Evolutionary conservation across 2,888 invertebrate species (phyloP), one percentile per base, ranked within the genome.

Genomic region (Drosophila rellima): DNA sequence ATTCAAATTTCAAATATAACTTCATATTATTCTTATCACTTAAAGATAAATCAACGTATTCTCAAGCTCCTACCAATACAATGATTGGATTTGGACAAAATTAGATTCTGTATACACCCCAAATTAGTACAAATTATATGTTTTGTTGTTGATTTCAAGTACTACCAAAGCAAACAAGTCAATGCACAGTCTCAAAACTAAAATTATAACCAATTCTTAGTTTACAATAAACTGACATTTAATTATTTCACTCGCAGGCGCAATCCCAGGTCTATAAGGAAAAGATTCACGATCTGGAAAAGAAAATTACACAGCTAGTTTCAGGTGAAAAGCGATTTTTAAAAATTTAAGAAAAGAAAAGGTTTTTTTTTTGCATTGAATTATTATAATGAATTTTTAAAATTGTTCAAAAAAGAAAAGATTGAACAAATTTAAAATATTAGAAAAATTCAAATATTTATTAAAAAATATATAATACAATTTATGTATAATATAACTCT

Each of bases 251-350:
- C 40, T n/a, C 26, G 17, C 74, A 92, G 92, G 91, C 90, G 6
- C 92, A 92, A 74, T 90, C 91, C 3, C 91, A 92, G 74, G 91
- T 91, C 8, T 92, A 92, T 70, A 91, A 89, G 73, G 92, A 92
- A 69, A 92, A 90, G 77, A 92, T 92, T 20, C 77, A 88, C 33
- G 90, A 89, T 67, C 76, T 92, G 68, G 92, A 92, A 65, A 81
- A 90, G 60, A 90, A 89, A 74, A 77, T 92, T 17, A 80, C 75
- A 1, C 70, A 84, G 15, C 66, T 91, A 20, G 77, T 84, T 2
- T 83, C 84, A 66, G 90, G 91, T 91, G 3, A 55, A 26, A 26
- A 26, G 6, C 7, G 7, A 26, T 2, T 26, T 0, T 7, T 7
- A 26, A 0, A 26, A 26, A 26, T 7, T 26, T 26, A 26, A 1